phyloP scores from a whole-genome alignment of 2,888 invertebrate genomes.

The Pollenia labialis region DNA sequence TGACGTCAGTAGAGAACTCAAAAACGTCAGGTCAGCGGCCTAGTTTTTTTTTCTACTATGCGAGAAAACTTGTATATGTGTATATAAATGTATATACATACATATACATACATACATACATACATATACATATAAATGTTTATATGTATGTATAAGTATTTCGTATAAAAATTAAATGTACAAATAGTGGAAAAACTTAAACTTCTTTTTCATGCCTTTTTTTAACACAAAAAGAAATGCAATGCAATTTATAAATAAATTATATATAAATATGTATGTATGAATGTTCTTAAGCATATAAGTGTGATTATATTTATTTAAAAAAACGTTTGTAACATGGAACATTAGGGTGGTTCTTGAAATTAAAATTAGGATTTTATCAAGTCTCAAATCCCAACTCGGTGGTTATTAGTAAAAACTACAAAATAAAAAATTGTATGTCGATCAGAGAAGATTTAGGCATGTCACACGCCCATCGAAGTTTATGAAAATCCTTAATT shows the following conservation, averaged over 20 bases:
- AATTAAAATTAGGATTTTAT: too few relatives aligned
- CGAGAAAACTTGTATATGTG: not conserved
- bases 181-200: not conserved
- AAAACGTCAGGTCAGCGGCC: constrained; percentile 74
- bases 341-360: too few relatives aligned
- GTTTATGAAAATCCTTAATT: too few relatives aligned
- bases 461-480: too few relatives aligned
- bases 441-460: too few relatives aligned
- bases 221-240: not conserved
- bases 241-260: constrained; percentile 15
- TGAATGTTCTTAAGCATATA: constrained; percentile 3
- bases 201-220: not conserved
- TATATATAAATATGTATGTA: not conserved
- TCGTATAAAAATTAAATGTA: not conserved
- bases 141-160: not conserved
- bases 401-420: too few relatives aligned
- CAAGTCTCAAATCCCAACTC: too few relatives aligned
- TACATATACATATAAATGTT: not conserved
- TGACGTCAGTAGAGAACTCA: constrained; percentile 73
- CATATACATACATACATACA: not conserved
- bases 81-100: not conserved
- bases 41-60: constrained; percentile 62
- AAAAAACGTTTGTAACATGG: too few relatives aligned
- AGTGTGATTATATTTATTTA: not conserved
- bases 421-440: too few relatives aligned